Percentiles rank a stretch among this genome's conserved stretches.
phyloP scores from a whole-genome alignment of 2,888 invertebrate species.

The Nymphalis polychloros region DNA sequence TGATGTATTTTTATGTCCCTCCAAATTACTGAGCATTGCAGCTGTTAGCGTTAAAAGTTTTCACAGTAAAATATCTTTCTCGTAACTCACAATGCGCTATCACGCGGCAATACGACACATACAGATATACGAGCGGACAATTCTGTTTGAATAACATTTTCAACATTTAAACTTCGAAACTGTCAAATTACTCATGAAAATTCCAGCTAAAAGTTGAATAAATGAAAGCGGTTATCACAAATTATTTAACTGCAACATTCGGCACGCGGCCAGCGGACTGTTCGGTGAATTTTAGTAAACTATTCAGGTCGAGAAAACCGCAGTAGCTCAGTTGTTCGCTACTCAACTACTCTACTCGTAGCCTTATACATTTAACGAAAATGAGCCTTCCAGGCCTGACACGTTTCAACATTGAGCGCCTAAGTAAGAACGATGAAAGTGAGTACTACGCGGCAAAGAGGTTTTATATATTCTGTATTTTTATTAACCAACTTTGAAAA shows the following conservation, averaged over 20 bases:
- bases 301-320: slow-evolving; percentile 76
- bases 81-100: slow-evolving; percentile 36
- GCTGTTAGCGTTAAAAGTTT: slow-evolving; percentile 66
- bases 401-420: slow-evolving; percentile 2
- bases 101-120: slow-evolving; percentile 33
- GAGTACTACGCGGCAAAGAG: background rate
- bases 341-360: slow-evolving; percentile 40
- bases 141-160: slow-evolving; percentile 39
- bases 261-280: slow-evolving; percentile 71
- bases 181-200: slow-evolving; percentile 60
- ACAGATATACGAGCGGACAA: slow-evolving; percentile 37
- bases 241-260: slow-evolving; percentile 76
- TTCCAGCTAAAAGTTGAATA: slow-evolving; percentile 66
- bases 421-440: background rate
- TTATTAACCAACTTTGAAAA: background rate
- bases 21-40: slow-evolving; percentile 45
- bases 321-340: slow-evolving; percentile 68
- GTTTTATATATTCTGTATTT: background rate
- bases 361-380: slow-evolving; percentile 1
- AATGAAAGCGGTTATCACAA: slow-evolving; percentile 76
- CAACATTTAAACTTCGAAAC: slow-evolving; percentile 47
- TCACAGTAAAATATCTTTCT: slow-evolving; percentile 57
- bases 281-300: slow-evolving; percentile 71
- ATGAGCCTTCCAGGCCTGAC: slow-evolving; percentile 1
- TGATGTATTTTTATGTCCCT: slow-evolving; percentile 34